phyloP scores from a whole-genome alignment of 2,888 invertebrate species.

The Hedya salicella region DNA sequence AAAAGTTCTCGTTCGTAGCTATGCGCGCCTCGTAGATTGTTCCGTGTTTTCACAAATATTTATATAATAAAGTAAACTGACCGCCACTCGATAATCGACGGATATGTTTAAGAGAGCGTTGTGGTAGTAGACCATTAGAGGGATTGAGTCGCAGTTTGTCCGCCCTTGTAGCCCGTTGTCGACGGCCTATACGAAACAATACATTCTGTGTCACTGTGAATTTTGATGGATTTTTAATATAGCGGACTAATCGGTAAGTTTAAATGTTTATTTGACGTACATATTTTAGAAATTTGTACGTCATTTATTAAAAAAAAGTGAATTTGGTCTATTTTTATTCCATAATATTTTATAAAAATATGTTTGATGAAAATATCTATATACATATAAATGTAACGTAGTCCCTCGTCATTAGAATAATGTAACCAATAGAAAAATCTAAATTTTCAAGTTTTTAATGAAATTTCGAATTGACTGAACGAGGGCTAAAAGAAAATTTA shows the following conservation, averaged over 20 bases:
- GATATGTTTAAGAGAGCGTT: constrained; percentile 3
- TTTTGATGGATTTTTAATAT: constrained; percentile 24
- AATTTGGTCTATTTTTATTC: too few relatives aligned
- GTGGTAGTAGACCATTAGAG: neutral
- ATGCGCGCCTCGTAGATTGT: constrained; percentile 1
- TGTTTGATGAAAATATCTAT: too few relatives aligned
- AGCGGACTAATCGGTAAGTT: constrained; percentile 8
- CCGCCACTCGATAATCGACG: neutral
- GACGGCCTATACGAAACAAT: neutral
- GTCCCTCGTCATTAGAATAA: too few relatives aligned
- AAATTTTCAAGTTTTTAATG: too few relatives aligned
- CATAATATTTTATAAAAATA: too few relatives aligned
- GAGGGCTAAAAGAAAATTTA: too few relatives aligned
- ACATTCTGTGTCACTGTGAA: constrained; percentile 22
- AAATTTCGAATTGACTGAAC: too few relatives aligned
- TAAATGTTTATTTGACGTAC: neutral
- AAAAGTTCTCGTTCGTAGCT: constrained; percentile 14
- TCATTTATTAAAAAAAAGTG: too few relatives aligned
- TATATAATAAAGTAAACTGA: constrained; percentile 23
- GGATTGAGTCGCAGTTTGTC: constrained; percentile 20
- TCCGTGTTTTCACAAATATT: constrained; percentile 32
- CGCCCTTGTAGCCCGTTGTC: constrained; percentile 10
- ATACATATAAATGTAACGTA: too few relatives aligned
- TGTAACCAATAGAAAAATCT: too few relatives aligned
- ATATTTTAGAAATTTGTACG: too few relatives aligned